Evolutionary conservation across 2,797 vertebrate species (phyloP).

Genomic region (Liasis olivaceus): DNA sequence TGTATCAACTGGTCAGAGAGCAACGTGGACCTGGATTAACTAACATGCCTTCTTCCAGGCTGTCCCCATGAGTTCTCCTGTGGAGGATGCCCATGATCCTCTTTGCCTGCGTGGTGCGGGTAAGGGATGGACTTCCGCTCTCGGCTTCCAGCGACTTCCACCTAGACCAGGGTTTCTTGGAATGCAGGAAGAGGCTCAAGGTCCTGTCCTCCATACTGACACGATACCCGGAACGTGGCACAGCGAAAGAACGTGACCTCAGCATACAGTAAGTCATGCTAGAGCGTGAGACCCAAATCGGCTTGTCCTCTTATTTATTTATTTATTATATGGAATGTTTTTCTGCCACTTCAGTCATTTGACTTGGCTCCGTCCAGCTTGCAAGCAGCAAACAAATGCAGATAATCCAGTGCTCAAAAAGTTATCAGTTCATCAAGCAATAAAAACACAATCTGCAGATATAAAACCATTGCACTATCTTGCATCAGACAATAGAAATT

Average conservation of each 20-base stretch:
- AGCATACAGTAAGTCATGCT: slow-evolving; percentile 83
- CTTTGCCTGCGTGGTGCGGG: slow-evolving; percentile 91
- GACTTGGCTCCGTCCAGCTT: too few species aligned
- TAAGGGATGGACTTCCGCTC: slow-evolving; percentile 95
- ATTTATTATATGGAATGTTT: too few species aligned
- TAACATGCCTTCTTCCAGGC: slow-evolving; percentile 65
- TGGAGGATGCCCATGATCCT: slow-evolving; percentile 95
- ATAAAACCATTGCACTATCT: not conserved
- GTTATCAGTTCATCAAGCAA: not conserved
- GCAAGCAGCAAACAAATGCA: too few species aligned
- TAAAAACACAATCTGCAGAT: not conserved
- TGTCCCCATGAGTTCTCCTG: slow-evolving; percentile 78
- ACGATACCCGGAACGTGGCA: slow-evolving; percentile 81
- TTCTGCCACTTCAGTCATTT: too few species aligned
- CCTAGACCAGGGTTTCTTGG: slow-evolving; percentile 86
- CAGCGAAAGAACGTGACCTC: slow-evolving; percentile 80
- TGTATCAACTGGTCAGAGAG: too few species aligned
- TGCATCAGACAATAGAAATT: not conserved
- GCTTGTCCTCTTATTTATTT: not conserved
- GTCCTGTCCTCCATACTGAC: slow-evolving; percentile 79
- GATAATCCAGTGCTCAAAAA: not conserved
- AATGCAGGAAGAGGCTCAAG: slow-evolving; percentile 88
- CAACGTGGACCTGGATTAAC: not conserved
- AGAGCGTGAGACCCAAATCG: accelerated
- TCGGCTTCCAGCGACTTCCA: slow-evolving; percentile 96